phyloP scores from a whole-genome alignment of 2,113 vertebrate species.

The Harpagus bidentatus region DNA sequence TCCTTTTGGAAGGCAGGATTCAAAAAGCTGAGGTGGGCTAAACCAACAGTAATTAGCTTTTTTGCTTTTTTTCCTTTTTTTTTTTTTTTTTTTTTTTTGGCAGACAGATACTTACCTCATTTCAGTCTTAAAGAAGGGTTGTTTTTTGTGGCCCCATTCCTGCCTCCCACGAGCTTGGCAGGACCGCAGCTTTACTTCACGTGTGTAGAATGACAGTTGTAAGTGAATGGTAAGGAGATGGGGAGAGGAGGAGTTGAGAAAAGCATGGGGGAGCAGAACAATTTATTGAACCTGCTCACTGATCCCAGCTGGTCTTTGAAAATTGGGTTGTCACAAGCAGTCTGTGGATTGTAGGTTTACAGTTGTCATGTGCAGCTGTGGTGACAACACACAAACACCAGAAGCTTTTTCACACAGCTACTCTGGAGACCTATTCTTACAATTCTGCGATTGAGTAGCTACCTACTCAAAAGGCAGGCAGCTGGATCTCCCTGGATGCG shows the following conservation, averaged over 20 bases:
- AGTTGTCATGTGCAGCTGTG: not conserved
- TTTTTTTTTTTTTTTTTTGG: too few relatives aligned
- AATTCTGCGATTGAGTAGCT: not conserved
- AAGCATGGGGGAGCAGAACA: not conserved
- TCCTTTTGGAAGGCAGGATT: not conserved
- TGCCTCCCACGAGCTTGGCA: not conserved
- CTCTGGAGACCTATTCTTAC: not conserved
- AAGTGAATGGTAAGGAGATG: fast-evolving
- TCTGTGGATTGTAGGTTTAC: not conserved
- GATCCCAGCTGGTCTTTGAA: not conserved
- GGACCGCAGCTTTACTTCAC: not conserved
- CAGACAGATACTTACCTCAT: not conserved
- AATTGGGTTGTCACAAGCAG: not conserved
- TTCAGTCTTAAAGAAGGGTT: not conserved
- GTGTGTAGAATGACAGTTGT: not conserved
- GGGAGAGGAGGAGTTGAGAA: not conserved
- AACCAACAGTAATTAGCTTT: not conserved
- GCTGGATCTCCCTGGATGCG: not conserved
- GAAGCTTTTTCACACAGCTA: not conserved
- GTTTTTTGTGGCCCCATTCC: not conserved
- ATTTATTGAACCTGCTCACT: not conserved
- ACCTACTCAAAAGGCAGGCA: not conserved
- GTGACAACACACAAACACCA: not conserved
- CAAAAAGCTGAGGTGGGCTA: not conserved
- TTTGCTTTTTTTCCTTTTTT: too few relatives aligned